A percentile compares a stretch with the other conserved stretches of the same genome.
Evolutionary conservation across 2,797 vertebrate species (phyloP).

Genomic region (Cirrhinus mrigala): DNA sequence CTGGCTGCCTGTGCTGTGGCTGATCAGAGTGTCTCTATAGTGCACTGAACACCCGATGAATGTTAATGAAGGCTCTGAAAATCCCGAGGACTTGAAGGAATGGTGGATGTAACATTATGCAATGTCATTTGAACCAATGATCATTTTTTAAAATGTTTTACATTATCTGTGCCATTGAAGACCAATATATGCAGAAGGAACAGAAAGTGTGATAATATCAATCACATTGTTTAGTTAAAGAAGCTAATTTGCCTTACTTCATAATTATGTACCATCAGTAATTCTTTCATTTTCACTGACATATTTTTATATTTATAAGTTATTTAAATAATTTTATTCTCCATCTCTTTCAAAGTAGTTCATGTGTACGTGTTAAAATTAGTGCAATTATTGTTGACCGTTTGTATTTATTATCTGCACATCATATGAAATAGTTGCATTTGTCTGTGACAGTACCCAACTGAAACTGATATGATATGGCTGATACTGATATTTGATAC

Average conservation of each 20-base stretch:
- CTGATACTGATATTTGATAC: background rate
- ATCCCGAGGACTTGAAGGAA: constrained; percentile 14
- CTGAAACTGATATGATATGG: background rate
- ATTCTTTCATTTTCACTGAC: background rate
- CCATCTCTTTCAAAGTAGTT: background rate
- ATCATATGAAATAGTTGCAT: background rate
- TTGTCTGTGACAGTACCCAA: background rate
- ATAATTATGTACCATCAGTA: background rate
- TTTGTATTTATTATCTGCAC: constrained; percentile 19
- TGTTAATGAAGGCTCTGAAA: background rate
- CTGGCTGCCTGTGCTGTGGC: constrained; percentile 88
- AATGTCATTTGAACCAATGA: background rate
- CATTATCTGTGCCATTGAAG: constrained; percentile 9
- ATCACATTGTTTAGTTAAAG: background rate
- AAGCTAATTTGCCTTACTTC: background rate
- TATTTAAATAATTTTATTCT: constrained; percentile 14
- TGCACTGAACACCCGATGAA: constrained; percentile 64
- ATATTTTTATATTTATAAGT: constrained; percentile 13
- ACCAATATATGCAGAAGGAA: constrained; percentile 3
- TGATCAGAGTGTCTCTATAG: constrained; percentile 83
- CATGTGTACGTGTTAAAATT: background rate
- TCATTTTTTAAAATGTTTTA: background rate
- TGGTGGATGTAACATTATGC: background rate
- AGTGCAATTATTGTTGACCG: constrained; percentile 4
- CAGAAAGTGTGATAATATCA: background rate